These are phyloP conservation scores for Jordanella pulchra DNA, from an alignment of 2,797 vertebrate species.

Conservation along the genomic window DNA sequence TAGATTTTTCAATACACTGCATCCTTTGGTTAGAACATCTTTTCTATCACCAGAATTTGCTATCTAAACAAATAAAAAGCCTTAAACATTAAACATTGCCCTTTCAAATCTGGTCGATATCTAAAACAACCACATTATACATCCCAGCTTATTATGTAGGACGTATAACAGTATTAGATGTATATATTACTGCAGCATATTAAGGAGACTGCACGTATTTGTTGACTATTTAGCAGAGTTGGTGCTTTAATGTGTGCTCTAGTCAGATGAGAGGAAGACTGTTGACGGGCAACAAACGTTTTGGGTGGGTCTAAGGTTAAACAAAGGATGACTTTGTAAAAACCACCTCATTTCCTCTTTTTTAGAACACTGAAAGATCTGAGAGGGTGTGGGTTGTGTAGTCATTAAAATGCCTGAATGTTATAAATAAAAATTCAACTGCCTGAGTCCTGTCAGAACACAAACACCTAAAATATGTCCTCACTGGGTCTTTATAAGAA, in stretches of 20 bases:
- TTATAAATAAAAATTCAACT: too few species aligned
- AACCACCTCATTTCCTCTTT: background rate
- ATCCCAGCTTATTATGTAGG: background rate
- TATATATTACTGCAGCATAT: too few species aligned
- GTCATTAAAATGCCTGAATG: too few species aligned
- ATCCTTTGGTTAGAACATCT: background rate
- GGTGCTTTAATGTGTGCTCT: background rate
- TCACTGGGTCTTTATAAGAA: too few species aligned
- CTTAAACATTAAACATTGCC: background rate
- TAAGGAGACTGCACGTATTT: too few species aligned
- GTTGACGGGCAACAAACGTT: background rate
- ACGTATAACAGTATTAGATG: background rate
- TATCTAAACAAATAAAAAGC: background rate
- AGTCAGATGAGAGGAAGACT: background rate
- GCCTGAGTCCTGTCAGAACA: too few species aligned
- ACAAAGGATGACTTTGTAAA: background rate
- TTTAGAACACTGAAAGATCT: too few species aligned
- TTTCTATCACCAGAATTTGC: background rate
- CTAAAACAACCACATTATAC: too few species aligned
- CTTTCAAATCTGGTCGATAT: background rate
- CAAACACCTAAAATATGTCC: too few species aligned
- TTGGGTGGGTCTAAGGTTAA: background rate
- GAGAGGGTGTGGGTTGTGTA: too few species aligned
- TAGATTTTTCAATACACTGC: background rate
- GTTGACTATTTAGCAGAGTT: too few species aligned